These are phyloP conservation scores for Asarcornis scutulata DNA, from an alignment of 2,113 vertebrate species.

Conservation along the genomic window DNA sequence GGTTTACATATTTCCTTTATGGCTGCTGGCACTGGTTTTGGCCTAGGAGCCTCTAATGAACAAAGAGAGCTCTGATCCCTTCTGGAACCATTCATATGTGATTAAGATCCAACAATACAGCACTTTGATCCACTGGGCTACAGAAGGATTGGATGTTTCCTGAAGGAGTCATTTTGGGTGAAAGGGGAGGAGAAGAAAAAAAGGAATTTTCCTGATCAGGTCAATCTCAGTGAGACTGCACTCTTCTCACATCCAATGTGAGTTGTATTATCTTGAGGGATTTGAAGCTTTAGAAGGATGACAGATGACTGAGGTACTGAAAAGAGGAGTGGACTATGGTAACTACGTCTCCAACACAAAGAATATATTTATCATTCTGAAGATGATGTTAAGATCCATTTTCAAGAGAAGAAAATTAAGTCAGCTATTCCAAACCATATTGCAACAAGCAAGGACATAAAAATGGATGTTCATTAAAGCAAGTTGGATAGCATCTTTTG, in stretches of 20 bases:
- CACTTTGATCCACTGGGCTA: conserved; percentile 51
- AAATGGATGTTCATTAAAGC: neutral
- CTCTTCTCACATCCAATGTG: neutral
- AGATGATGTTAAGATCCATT: neutral
- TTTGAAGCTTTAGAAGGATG: conserved; percentile 47
- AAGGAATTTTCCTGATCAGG: conserved; percentile 34
- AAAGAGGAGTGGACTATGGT: conserved; percentile 1
- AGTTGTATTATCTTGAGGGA: conserved; percentile 11
- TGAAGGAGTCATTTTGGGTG: conserved; percentile 52
- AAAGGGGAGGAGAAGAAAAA: conserved; percentile 44
- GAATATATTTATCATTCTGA: neutral
- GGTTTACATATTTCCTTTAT: conserved; percentile 46
- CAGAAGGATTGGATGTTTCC: conserved; percentile 49
- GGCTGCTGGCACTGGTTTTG: conserved; percentile 25
- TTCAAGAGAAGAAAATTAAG: neutral
- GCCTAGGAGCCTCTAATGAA: conserved; percentile 46
- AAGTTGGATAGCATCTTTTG: neutral
- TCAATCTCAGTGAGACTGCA: conserved; percentile 25
- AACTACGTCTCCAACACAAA: conserved; percentile 12
- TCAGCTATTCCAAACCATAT: neutral
- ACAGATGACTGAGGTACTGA: conserved; percentile 32
- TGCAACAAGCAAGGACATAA: neutral
- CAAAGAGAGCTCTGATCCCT: conserved; percentile 58
- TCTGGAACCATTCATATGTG: conserved; percentile 45
- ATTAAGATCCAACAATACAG: conserved; percentile 55